phyloP scores from a whole-genome alignment of 1,140 invertebrate genomes.

The Lasioglossum albipes region DNA sequence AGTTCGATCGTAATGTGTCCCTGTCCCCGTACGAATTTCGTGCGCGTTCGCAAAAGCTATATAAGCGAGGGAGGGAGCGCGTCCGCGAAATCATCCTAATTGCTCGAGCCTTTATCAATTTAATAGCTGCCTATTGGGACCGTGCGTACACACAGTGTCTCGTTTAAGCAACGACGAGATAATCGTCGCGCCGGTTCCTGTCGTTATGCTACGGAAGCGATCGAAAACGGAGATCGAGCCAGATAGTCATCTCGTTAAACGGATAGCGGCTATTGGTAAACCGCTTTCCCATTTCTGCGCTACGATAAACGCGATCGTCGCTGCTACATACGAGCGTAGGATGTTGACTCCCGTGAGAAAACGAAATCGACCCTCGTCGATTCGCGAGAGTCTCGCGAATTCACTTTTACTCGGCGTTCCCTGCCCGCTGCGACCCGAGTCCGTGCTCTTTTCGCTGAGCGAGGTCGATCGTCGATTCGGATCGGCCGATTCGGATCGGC shows the following conservation, averaged over 20 bases:
- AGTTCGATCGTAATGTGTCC: not conserved
- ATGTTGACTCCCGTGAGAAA: constrained; percentile 62
- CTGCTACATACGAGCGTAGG: constrained; percentile 13
- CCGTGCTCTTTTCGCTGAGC: too few relatives aligned
- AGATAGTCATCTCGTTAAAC: constrained; percentile 51
- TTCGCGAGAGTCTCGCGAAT: constrained; percentile 35
- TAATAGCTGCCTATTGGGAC: not conserved
- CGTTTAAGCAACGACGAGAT: not conserved
- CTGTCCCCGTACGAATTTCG: not conserved
- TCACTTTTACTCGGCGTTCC: constrained; percentile 40
- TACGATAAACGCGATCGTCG: constrained; percentile 31
- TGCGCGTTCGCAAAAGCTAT: not conserved
- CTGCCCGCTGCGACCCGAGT: too few relatives aligned
- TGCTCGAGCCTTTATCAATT: not conserved
- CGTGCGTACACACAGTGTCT: not conserved
- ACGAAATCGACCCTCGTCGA: constrained; percentile 59
- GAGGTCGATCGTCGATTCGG: too few relatives aligned
- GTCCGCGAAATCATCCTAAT: not conserved
- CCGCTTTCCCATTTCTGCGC: constrained; percentile 22
- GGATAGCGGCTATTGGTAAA: constrained; percentile 9
- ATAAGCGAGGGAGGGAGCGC: too few relatives aligned
- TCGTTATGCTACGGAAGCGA: constrained; percentile 50
- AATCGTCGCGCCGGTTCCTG: not conserved
- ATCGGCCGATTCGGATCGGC: too few relatives aligned
- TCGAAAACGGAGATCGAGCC: constrained; percentile 42